Evolutionary conservation across 1,140 invertebrate species (phyloP), one percentile per base, ranked within the genome.

Genomic region (Dendroctonus ponderosae): DNA sequence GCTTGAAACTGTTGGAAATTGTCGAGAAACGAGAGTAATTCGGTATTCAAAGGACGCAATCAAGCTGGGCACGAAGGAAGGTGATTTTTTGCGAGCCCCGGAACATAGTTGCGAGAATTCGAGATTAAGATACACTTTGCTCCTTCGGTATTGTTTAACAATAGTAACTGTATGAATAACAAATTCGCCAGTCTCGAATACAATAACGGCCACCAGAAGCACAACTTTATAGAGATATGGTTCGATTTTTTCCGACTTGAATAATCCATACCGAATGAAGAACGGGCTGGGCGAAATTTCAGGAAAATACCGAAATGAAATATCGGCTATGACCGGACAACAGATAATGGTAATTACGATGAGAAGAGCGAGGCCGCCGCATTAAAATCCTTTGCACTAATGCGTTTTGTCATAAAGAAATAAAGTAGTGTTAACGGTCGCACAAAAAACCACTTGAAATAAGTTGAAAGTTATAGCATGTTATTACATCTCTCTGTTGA

Each of bases 61-160:
- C 56, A 58, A 58, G 38, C 56, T 46, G 14, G 26, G 58, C 58
- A 60, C 58, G 58, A 60, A 58, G n/a, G n/a, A 40, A 11, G 6
- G 38, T 46, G 43, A 60, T 67, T 68, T 74, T 74, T 74, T 67
- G 63, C 62, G 60, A 26, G 26, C 26, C 26, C 56, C 44, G 62
- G 46, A 48, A 49, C 15, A 14, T 39, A 54, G 61, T 69, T 68
- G 67, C 70, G 66, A 65, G 71, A 72, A 74, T 74, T 71, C 72
- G 54, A 74, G 71, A 74, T 74, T 67, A 68, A 74, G 71, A 74
- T 74, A 71, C 71, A 73, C 71, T 73, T 70, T 74, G 70, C 73
- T 73, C 62, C 56, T 44, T 66, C 56, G 49, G 64, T 70, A 73
- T 73, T 73, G 71, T 73, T 71, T 67, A 72, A 71, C 71, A 67